phyloP scores from a whole-genome alignment of 1,140 invertebrate genomes.

The Cardiocondyla obscurior region DNA sequence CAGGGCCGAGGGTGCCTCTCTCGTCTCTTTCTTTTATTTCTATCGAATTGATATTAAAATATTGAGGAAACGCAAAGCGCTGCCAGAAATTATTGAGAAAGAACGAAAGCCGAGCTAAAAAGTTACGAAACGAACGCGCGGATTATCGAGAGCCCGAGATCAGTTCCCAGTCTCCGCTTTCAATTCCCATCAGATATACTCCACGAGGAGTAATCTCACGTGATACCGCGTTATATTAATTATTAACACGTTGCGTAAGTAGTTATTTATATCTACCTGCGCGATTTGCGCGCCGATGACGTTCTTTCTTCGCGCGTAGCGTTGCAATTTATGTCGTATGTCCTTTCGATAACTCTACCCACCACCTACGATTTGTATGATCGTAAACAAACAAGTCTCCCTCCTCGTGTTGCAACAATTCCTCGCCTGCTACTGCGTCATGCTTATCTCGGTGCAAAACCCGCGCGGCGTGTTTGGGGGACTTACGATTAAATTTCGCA shows the following conservation, averaged over 20 bases:
- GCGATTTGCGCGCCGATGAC: not conserved
- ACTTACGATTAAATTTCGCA: constrained; percentile 9
- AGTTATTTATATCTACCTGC: constrained; percentile 30
- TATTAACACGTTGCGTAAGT: constrained; percentile 16
- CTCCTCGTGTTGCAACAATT: constrained; percentile 20
- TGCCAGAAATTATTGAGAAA: not conserved
- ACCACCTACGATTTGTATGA: not conserved
- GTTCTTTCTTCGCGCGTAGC: not conserved
- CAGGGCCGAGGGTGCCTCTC: constrained; percentile 34
- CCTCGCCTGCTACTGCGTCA: constrained; percentile 6
- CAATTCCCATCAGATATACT: not conserved
- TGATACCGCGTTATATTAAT: not conserved
- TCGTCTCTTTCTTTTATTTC: not conserved
- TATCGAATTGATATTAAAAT: not conserved
- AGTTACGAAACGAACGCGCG: not conserved
- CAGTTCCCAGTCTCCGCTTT: not conserved
- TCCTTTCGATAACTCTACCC: constrained; percentile 41
- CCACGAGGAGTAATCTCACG: not conserved
- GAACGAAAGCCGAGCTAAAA: not conserved
- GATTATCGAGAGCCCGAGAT: not conserved
- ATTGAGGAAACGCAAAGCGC: not conserved
- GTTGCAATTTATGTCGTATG: constrained; percentile 1
- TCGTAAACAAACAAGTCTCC: constrained; percentile 36
- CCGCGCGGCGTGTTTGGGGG: not conserved
- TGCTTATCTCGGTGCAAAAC: not conserved